These are phyloP conservation scores for Lasioglossum villosulum DNA, from an alignment of 2,888 invertebrate species.

Conservation along the genomic window DNA sequence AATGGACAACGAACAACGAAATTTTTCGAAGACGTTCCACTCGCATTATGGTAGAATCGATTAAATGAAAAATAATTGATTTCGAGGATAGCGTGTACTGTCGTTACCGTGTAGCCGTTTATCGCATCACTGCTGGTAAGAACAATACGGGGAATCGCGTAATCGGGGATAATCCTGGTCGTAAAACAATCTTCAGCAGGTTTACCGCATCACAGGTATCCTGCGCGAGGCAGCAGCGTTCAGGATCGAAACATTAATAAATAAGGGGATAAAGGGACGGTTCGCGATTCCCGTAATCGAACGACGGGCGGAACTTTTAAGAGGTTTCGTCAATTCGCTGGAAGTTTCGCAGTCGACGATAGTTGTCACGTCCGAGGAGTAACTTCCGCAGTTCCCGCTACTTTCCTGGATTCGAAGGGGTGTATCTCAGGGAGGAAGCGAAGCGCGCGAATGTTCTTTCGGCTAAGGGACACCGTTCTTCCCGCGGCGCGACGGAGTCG, in stretches of 20 bases:
- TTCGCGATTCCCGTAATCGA: constrained; percentile 8
- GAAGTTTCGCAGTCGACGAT: constrained; percentile 18
- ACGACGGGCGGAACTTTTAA: constrained; percentile 18
- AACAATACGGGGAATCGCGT: background rate
- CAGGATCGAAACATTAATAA: background rate
- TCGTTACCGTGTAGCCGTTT: background rate
- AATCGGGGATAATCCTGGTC: constrained; percentile 2
- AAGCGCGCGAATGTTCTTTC: constrained; percentile 20
- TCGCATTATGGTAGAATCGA: background rate
- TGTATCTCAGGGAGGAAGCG: background rate
- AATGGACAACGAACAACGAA: background rate
- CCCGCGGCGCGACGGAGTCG: constrained; percentile 7
- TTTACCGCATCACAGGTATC: background rate
- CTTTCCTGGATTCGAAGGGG: constrained; percentile 14
- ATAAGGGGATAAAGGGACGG: background rate
- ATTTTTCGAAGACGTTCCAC: background rate
- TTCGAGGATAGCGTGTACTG: background rate
- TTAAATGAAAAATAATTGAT: background rate
- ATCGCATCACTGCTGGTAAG: background rate
- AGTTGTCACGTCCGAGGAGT: constrained; percentile 16
- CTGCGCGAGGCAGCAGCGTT: background rate
- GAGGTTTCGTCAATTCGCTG: constrained; percentile 19
- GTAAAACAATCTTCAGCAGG: background rate
- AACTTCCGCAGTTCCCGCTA: constrained; percentile 23
- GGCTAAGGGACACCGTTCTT: constrained; percentile 9